These are phyloP conservation scores for Xenopus borealis DNA, from an alignment of 2,113 vertebrate genomes.

Conservation along the genomic window DNA sequence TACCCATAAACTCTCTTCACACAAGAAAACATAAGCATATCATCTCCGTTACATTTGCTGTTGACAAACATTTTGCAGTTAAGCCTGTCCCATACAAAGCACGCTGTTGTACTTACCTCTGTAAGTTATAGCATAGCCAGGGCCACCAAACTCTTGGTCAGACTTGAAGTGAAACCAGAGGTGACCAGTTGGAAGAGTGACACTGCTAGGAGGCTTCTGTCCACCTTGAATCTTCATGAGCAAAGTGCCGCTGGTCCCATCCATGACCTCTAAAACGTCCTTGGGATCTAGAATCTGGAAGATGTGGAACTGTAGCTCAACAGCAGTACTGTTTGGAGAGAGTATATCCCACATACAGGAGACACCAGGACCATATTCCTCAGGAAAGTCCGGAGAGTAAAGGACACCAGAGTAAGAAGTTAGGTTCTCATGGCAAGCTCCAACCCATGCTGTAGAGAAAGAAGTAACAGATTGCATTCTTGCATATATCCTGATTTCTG, in stretches of 20 bases:
- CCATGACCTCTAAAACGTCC: constrained; percentile 58
- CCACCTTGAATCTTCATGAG: constrained; percentile 54
- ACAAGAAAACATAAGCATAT: background rate
- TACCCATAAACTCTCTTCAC: background rate
- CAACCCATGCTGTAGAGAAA: constrained; percentile 57
- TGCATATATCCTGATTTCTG: no score
- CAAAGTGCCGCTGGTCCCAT: constrained; percentile 48
- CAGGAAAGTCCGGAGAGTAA: constrained; percentile 64
- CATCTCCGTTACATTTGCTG: no score
- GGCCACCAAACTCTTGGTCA: constrained; percentile 53
- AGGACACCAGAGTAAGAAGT: constrained; percentile 55
- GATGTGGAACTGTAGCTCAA: constrained; percentile 60
- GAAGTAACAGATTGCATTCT: no score
- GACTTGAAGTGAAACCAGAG: constrained; percentile 56
- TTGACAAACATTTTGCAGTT: no score
- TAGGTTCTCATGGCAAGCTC: constrained; percentile 61
- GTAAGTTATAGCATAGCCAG: constrained; percentile 59
- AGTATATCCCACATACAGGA: constrained; percentile 58
- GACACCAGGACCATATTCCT: constrained; percentile 59
- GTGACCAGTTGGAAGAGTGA: constrained; percentile 45
- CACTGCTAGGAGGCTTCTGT: constrained; percentile 45
- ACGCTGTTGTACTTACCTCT: constrained; percentile 51
- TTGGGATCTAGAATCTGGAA: constrained; percentile 55
- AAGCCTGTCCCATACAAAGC: no score
- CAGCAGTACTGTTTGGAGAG: constrained; percentile 31